Evolutionary conservation across 2,888 invertebrate genomes (phyloP), one percentile per base, ranked within the genome.

Genomic region (Callimorpha dominula): DNA sequence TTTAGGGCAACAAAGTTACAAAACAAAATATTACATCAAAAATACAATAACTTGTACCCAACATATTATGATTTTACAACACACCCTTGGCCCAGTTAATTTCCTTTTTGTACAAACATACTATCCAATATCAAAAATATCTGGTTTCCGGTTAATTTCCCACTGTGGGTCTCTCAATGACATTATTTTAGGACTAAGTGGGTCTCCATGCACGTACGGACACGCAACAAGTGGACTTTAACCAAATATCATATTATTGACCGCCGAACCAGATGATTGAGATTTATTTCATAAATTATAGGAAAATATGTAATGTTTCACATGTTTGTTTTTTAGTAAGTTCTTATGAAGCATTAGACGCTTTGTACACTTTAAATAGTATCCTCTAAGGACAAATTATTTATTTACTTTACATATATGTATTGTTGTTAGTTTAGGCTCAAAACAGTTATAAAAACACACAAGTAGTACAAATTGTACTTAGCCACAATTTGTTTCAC

Each of bases 121-220:
- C 72, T 75, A 81, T 75, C 73, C 65, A 74, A 81, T 81, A 79
- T 70, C 20, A 82, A 83, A 84, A 89, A 85, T 83, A 81, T 83
- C 81, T 77, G 83, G 86, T 89, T 89, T 91, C 89, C 89, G 87
- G 86, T 85, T 91, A 90, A 90, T 92, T 90, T 90, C 81, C 80
- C 83, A 73, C 79, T 81, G 77, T 77, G 75, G 85, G 88, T 85
- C 86, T 82, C 84, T 83, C 86, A 88, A 90, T 88, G 85, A 86
- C 83, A 87, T 92, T 90, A 90, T 85, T 89, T 87, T 87, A 89
- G 89, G 89, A 89, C 86, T 83, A 90, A 91, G 79, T 86, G 85
- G 85, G 86, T 90, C 76, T 74, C 83, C 86, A 89, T 88, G 89
- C 89, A 90, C 89, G 89, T 83, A 86, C 82, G 85, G 12, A 3